These are phyloP conservation scores for Buphagus erythrorhynchus DNA, from an alignment of 2,797 vertebrate species.

Conservation along the genomic window DNA sequence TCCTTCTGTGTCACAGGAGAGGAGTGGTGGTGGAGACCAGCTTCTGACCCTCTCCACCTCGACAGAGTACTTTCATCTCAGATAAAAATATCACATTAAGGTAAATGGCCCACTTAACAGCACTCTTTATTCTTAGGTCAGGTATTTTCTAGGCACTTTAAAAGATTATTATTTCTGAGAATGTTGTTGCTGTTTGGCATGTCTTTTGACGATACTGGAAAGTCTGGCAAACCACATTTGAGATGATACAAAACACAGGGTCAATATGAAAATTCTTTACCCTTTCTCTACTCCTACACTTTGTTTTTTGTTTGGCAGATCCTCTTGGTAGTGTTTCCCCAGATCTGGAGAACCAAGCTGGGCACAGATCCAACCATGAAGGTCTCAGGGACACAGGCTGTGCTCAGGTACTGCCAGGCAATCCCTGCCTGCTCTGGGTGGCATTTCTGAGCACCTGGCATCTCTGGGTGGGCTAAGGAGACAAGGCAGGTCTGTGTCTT, in stretches of 20 bases:
- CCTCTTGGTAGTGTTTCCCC: background rate
- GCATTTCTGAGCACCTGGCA: background rate
- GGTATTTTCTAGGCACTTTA: background rate
- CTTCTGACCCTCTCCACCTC: background rate
- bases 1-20: background rate
- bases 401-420: background rate
- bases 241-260: background rate
- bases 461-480: background rate
- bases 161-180: background rate
- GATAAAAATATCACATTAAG: background rate
- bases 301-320: background rate
- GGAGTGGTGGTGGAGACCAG: background rate
- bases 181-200: background rate
- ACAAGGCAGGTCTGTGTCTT: background rate
- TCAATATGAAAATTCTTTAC: background rate
- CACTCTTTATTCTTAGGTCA: background rate
- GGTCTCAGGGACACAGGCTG: background rate
- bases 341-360: background rate
- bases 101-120: background rate
- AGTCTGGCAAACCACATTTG: background rate
- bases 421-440: background rate
- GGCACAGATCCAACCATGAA: background rate
- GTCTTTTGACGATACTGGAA: background rate
- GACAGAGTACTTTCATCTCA: background rate
- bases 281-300: background rate